Percentiles rank a stretch among this genome's conserved stretches.
Evolutionary conservation across 2,113 vertebrate species (phyloP).

Genomic region (Mobula birostris): DNA sequence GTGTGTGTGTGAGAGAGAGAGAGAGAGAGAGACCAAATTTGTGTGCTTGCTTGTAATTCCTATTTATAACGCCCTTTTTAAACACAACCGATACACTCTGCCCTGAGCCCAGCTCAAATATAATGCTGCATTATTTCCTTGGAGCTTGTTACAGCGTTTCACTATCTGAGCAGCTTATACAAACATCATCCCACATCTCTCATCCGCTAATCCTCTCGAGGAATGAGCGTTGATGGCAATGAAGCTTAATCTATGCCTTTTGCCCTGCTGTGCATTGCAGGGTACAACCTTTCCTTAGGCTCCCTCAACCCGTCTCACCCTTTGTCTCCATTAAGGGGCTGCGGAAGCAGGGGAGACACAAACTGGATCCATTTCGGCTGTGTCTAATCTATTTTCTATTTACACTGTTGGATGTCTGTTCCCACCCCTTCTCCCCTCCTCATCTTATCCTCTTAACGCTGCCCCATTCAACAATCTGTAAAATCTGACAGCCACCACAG

Average conservation of each 20-base stretch:
- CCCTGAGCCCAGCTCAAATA: background rate
- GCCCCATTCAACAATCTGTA: background rate
- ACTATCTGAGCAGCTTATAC: conserved; percentile 37
- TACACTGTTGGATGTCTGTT: background rate
- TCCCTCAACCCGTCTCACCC: background rate
- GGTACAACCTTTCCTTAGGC: conserved; percentile 41
- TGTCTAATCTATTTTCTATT: conserved; percentile 36
- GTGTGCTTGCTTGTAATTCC: background rate
- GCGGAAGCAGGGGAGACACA: background rate
- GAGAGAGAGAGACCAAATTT: too few species aligned
- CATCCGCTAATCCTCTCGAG: conserved; percentile 41
- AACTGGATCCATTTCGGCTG: conserved; percentile 17
- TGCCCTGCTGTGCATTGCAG: conserved; percentile 30
- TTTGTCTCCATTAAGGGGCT: background rate
- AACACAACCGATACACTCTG: background rate
- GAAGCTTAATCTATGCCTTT: conserved; percentile 39
- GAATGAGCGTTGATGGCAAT: conserved; percentile 39
- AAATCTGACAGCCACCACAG: background rate
- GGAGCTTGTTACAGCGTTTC: conserved; percentile 36
- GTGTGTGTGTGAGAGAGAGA: too few species aligned
- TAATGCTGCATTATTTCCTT: conserved; percentile 27
- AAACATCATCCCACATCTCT: conserved; percentile 35
- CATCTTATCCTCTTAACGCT: background rate
- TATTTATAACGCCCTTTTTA: background rate
- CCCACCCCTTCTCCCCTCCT: background rate